phyloP scores from a whole-genome alignment of 2,888 invertebrate genomes.

The Apamea crenata region DNA sequence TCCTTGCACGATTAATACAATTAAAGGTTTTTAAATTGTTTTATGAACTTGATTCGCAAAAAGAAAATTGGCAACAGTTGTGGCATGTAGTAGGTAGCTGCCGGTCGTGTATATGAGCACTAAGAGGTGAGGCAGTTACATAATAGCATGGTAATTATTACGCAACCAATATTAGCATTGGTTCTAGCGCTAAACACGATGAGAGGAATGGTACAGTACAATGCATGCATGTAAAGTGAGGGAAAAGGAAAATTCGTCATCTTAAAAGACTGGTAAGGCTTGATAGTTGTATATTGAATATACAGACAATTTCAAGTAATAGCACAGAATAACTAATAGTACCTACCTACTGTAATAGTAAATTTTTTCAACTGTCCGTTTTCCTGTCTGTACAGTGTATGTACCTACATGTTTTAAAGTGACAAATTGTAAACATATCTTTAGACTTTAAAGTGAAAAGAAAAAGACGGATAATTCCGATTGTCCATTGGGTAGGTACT shows the following conservation, averaged over 20 bases:
- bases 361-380: background rate
- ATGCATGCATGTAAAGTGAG: background rate
- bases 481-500: background rate
- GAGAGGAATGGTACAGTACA: conserved; percentile 58
- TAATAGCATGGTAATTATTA: conserved; percentile 65
- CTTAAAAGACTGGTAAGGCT: background rate
- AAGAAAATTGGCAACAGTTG: background rate
- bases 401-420: background rate
- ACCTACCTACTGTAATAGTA: no score
- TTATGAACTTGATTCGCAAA: conserved; percentile 17
- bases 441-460: background rate
- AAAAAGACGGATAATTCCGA: background rate
- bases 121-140: conserved; percentile 61
- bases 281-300: background rate
- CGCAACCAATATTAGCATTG: conserved; percentile 59
- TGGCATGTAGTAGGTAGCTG: conserved; percentile 13
- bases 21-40: background rate
- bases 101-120: background rate
- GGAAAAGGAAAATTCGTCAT: background rate
- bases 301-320: background rate
- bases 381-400: background rate
- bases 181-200: conserved; percentile 59
- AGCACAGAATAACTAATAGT: background rate
- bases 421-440: background rate
- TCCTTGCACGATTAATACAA: background rate